These are phyloP conservation scores for Epinotia demarniana DNA, from an alignment of 2,888 invertebrate species.

Conservation along the genomic window DNA sequence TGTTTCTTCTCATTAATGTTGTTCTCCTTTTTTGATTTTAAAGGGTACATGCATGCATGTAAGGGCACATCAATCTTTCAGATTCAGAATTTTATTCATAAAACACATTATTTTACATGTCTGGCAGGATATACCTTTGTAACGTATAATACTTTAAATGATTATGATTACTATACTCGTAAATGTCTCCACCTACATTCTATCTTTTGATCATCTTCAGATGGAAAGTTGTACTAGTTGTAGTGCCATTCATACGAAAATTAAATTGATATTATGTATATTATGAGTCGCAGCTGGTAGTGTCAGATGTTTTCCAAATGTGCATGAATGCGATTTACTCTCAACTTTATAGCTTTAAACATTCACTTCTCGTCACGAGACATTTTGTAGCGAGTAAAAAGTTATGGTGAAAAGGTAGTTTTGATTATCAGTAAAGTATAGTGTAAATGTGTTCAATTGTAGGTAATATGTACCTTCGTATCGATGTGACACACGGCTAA, in stretches of 20 bases:
- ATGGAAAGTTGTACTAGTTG: not conserved
- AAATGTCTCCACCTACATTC: not conserved
- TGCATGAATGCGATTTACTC: constrained; percentile 1
- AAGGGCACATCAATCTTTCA: too few relatives aligned
- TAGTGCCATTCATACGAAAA: not conserved
- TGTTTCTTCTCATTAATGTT: too few relatives aligned
- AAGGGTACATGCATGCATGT: too few relatives aligned
- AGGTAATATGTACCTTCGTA: not conserved
- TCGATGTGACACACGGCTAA: not conserved
- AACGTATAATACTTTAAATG: too few relatives aligned
- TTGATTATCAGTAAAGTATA: not conserved
- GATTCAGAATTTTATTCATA: too few relatives aligned
- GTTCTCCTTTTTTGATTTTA: too few relatives aligned
- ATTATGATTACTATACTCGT: too few relatives aligned
- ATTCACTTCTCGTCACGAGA: constrained; percentile 7
- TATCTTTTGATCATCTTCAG: not conserved
- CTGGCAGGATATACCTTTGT: too few relatives aligned
- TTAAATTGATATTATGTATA: not conserved
- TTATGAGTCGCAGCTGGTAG: too few relatives aligned
- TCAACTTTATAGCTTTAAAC: constrained; percentile 6
- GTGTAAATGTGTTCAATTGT: not conserved
- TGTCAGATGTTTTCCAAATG: not conserved
- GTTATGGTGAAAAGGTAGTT: not conserved
- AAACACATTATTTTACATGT: too few relatives aligned
- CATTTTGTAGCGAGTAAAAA: not conserved